Evolutionary conservation across 2,888 invertebrate genomes (phyloP).

Genomic region (Thereva unica): DNA sequence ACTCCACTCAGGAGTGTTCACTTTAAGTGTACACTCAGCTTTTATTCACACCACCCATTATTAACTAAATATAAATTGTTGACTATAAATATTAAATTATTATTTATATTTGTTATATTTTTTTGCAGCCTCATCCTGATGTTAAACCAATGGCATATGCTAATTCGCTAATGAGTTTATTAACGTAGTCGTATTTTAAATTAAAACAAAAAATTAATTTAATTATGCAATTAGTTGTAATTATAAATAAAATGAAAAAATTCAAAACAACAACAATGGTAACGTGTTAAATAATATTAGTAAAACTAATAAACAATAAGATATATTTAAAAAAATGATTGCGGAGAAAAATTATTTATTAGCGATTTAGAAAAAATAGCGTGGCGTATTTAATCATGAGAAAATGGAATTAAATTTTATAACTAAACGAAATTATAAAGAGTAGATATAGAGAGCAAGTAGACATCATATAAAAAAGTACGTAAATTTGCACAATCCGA

Average conservation of each 20-base stretch:
- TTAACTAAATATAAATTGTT: slow-evolving; percentile 36
- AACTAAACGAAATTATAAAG: too few relatives aligned
- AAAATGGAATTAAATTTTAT: too few relatives aligned
- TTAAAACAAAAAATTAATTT: slow-evolving; percentile 25
- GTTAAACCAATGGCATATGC: slow-evolving; percentile 98
- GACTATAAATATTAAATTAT: neutral
- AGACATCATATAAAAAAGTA: too few relatives aligned
- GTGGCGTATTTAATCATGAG: too few relatives aligned
- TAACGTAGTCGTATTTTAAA: slow-evolving; percentile 49
- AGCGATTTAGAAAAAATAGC: too few relatives aligned
- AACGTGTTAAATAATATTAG: slow-evolving; percentile 27
- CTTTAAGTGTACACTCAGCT: too few relatives aligned
- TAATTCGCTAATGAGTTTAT: slow-evolving; percentile 77
- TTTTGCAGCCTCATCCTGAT: slow-evolving; percentile 90
- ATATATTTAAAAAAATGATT: neutral
- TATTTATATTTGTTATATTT: slow-evolving; percentile 43
- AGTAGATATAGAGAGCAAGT: too few relatives aligned
- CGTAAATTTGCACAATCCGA: too few relatives aligned
- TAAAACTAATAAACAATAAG: slow-evolving; percentile 29
- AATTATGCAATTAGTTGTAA: slow-evolving; percentile 33
- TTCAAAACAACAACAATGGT: slow-evolving; percentile 17
- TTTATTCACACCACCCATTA: too few relatives aligned
- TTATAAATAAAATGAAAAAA: slow-evolving; percentile 25
- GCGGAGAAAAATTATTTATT: too few relatives aligned
- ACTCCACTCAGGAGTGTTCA: too few relatives aligned